Percentiles rank a stretch among this genome's conserved stretches.
phyloP scores from a whole-genome alignment of 2,797 vertebrate species.

The Phataginus tetradactyla region DNA sequence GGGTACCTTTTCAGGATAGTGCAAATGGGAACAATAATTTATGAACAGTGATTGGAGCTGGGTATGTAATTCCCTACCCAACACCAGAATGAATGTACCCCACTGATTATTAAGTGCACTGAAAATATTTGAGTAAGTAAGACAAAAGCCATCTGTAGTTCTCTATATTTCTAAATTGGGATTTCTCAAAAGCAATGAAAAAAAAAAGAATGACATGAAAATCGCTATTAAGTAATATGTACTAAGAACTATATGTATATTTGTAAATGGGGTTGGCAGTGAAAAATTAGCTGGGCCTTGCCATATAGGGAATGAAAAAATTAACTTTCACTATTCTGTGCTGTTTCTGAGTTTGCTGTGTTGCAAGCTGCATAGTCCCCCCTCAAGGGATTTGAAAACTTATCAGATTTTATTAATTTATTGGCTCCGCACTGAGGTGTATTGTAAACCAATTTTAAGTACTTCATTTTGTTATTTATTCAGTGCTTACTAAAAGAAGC shows the following conservation, averaged over 20 bases:
- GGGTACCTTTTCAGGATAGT: slow-evolving; percentile 65
- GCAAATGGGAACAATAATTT: slow-evolving; percentile 67
- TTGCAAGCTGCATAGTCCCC: slow-evolving; percentile 2
- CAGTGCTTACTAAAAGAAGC: slow-evolving; percentile 59
- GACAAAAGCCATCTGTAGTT: slow-evolving; percentile 59
- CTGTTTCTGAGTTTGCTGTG: not conserved
- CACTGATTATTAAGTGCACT: slow-evolving; percentile 50
- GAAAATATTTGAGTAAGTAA: slow-evolving; percentile 69
- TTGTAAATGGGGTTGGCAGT: slow-evolving; percentile 58
- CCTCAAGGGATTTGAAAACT: slow-evolving; percentile 71
- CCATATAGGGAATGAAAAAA: slow-evolving; percentile 44
- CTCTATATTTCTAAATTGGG: slow-evolving; percentile 56
- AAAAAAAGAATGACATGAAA: not conserved
- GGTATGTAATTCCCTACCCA: slow-evolving; percentile 56
- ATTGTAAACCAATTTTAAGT: slow-evolving; percentile 76
- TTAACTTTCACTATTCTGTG: not conserved
- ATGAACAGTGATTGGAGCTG: slow-evolving; percentile 64
- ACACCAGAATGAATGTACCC: slow-evolving; percentile 39
- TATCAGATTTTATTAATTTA: slow-evolving; percentile 79
- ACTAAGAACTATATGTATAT: not conserved
- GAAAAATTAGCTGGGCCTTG: slow-evolving; percentile 62
- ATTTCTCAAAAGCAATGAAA: slow-evolving; percentile 59
- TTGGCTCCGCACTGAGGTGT: slow-evolving; percentile 68
- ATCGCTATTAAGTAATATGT: slow-evolving; percentile 32
- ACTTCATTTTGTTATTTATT: slow-evolving; percentile 78